Percentiles rank a stretch among this genome's conserved stretches.
These are phyloP conservation scores for Yponomeuta cagnagella DNA, from an alignment of 2,888 invertebrate species.

Conservation along the genomic window DNA sequence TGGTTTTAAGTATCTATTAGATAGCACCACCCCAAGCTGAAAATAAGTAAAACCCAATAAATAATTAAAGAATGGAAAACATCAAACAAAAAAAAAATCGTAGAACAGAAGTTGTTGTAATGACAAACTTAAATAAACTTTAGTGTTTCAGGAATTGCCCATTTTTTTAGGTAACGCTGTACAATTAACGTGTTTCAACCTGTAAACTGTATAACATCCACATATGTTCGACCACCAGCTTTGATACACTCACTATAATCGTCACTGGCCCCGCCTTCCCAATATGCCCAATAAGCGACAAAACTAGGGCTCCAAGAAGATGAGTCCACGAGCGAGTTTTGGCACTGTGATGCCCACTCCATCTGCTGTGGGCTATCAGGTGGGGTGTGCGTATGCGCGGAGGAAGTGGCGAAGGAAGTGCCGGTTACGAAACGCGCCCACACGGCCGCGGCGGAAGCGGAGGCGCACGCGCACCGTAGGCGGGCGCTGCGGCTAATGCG, in stretches of 20 bases:
- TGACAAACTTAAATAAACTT: too few species aligned
- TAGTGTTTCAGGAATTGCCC: too few species aligned
- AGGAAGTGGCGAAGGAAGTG: constrained; percentile 62
- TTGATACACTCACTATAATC: neutral
- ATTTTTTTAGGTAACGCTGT: too few species aligned
- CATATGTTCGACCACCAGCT: neutral
- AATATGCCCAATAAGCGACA: neutral
- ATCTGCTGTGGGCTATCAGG: neutral
- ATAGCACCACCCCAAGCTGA: too few species aligned
- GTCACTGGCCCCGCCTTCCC: neutral
- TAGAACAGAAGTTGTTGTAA: too few species aligned
- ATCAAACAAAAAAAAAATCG: too few species aligned
- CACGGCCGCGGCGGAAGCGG: constrained; percentile 59
- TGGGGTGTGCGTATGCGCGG: constrained; percentile 18
- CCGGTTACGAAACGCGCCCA: constrained; percentile 56
- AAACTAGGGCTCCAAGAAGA: neutral
- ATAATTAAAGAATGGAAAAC: too few species aligned
- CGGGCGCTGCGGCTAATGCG: constrained; percentile 17
- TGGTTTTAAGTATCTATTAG: too few species aligned
- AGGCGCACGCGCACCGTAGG: constrained; percentile 43
- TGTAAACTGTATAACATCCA: too few species aligned
- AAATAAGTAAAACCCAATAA: too few species aligned
- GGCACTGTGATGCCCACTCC: neutral
- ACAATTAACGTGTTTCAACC: too few species aligned
- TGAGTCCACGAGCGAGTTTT: neutral